Base-by-base conservation (phyloP, 2,888 invertebrate species). In the Himalopsyche tibetana region DNA sequence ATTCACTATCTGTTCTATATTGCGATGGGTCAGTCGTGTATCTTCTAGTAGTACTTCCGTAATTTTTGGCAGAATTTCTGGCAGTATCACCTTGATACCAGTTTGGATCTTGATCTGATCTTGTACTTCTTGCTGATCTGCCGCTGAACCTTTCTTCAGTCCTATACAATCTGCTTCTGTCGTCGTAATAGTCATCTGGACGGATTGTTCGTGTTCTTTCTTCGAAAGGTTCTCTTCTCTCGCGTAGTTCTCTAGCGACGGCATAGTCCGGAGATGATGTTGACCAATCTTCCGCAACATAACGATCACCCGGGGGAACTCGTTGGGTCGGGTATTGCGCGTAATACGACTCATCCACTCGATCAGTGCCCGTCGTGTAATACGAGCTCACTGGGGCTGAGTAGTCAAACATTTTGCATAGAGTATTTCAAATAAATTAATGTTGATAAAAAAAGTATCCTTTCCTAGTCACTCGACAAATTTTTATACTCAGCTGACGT, bases 141-240 rank as follows among this genome's bases (percentile, higher is more conserved):
- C 88, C 88, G 85, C 89, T 89, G 28, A 83, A 89, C 56, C 89
- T 83, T 19, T 89, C 89, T 81, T 88, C 87, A 12, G 85, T 87
- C 79, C 89, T 85, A 51, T 89, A 89, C 5, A 89, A 82, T 81
- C 86, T 87, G 55, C 84, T 88, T 69, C 89, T 84, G 82, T 88
- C 89, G 63, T 89, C 89, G 84, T 88, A 88, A 74, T 88, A 88
- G 69, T 89, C 89, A 28, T 88, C 88, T 6, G 89, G 89, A 88
- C 88, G 88, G 88, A 89, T 89, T 38, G 89, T 89, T 85, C 89
- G 86, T 19, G 89, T 89, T 85, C 89, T 88, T 83, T 89, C 89
- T 84, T 89, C 89, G 84, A 86, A 89, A 9, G 89, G 88, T 55
- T 89, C 89, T 38, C 87, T 88, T 80, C 85, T 86, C 56, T 85